Conservation (phyloP, 1,140 invertebrate species). For the Akabosia matsudoensis region DNA sequence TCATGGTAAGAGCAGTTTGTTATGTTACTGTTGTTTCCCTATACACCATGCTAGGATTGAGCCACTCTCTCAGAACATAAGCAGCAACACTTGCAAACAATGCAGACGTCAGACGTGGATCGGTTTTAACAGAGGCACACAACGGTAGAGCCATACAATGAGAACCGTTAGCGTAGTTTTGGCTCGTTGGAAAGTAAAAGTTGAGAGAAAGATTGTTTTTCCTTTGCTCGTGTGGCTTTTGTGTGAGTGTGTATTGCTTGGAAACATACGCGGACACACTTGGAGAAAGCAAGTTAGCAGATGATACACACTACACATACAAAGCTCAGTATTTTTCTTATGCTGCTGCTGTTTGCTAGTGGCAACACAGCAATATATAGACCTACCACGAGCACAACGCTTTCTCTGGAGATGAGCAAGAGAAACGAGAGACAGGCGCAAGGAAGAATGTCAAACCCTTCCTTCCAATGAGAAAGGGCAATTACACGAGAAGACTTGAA, state of each 20-base stretch:
- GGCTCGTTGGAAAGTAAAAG: not conserved
- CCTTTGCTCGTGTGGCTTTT: not conserved
- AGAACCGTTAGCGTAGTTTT: too few relatives aligned
- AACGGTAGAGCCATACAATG: not conserved
- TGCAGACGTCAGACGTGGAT: not conserved
- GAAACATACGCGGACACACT: not conserved
- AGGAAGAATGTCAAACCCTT: constrained; percentile 40
- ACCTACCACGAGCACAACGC: not conserved
- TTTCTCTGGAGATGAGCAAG: constrained; percentile 1
- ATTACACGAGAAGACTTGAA: constrained; percentile 38
- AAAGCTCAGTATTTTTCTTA: not conserved
- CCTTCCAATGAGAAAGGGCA: constrained; percentile 33
- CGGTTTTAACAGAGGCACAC: not conserved
- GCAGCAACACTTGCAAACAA: not conserved
- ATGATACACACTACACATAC: not conserved
- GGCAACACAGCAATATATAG: not conserved
- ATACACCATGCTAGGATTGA: not conserved
- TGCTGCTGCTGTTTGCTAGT: not conserved
- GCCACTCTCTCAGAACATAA: not conserved
- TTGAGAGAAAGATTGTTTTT: not conserved
- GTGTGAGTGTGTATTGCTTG: constrained; percentile 11
- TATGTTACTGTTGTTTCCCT: not conserved
- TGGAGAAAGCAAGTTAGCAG: not conserved
- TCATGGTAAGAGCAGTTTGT: not conserved
- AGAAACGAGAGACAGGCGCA: constrained; percentile 17